Evolutionary conservation across 2,797 vertebrate genomes (phyloP).

Genomic region (Urosaurus nigricauda): DNA sequence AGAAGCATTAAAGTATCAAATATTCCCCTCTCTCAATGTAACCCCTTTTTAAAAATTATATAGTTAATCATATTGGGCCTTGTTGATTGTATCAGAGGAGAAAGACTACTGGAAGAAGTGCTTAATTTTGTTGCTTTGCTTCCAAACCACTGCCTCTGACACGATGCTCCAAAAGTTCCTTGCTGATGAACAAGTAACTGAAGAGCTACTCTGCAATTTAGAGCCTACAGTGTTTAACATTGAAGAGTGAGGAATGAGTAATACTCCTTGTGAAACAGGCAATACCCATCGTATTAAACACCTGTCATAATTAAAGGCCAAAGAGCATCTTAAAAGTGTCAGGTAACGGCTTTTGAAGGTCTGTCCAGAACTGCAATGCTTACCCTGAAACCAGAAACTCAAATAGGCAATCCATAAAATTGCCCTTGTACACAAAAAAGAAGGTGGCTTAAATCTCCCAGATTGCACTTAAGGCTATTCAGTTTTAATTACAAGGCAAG

Average conservation of each 20-base stretch:
- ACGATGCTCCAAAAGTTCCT: background rate
- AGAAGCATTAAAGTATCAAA: background rate
- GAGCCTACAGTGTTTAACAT: slow-evolving; percentile 36
- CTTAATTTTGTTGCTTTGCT: background rate
- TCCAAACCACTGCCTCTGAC: background rate
- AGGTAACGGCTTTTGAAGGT: background rate
- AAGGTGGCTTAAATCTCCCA: slow-evolving; percentile 44
- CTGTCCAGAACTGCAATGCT: slow-evolving; percentile 21
- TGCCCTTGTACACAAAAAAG: slow-evolving; percentile 7
- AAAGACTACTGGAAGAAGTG: background rate
- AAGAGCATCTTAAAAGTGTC: fast-evolving
- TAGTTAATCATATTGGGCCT: background rate
- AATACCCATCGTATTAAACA: slow-evolving; percentile 18
- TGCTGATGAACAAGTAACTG: background rate
- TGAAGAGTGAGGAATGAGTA: slow-evolving; percentile 39
- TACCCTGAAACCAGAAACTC: slow-evolving; percentile 11
- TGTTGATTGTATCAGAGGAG: background rate
- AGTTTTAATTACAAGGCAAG: slow-evolving; percentile 64
- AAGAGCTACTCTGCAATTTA: slow-evolving; percentile 48
- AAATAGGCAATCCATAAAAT: background rate
- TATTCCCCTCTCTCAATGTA: background rate
- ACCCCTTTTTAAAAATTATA: background rate
- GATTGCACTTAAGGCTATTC: slow-evolving; percentile 42
- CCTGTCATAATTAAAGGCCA: slow-evolving; percentile 13
- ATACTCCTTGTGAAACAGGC: slow-evolving; percentile 36